phyloP scores from a whole-genome alignment of 2,888 invertebrate genomes.

The Spisula solida region DNA sequence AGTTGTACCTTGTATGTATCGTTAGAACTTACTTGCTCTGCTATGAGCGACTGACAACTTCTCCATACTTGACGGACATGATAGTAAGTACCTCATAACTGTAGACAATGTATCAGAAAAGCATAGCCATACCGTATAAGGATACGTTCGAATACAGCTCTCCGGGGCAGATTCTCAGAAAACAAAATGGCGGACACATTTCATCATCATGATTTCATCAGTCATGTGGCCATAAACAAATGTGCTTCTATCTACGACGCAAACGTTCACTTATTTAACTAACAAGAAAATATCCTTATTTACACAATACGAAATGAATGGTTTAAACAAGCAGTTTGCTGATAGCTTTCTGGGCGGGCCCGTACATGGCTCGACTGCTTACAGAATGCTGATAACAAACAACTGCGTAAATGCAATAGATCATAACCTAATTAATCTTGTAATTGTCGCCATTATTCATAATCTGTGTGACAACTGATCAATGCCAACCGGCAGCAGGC shows the following conservation, averaged over 20 bases:
- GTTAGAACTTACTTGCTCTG: too few relatives aligned
- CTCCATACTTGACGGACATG: too few relatives aligned
- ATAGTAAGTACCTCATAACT: too few relatives aligned
- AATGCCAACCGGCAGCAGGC: conserved; percentile 5
- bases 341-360: background rate
- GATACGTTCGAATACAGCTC: background rate
- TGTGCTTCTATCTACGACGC: background rate
- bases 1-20: too few relatives aligned
- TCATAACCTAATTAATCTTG: conserved; percentile 48
- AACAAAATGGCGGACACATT: background rate
- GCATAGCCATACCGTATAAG: background rate
- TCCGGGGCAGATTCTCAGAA: too few relatives aligned
- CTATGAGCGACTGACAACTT: too few relatives aligned
- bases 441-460: conserved; percentile 42
- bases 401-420: conserved; percentile 32
- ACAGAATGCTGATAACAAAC: background rate
- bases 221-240: background rate
- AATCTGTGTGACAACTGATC: conserved; percentile 21
- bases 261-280: background rate
- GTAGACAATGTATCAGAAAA: too few relatives aligned
- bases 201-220: background rate
- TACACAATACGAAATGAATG: background rate
- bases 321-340: background rate
- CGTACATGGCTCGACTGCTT: background rate
- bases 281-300: conserved; percentile 26